These are phyloP conservation scores for Manduca sexta DNA, from an alignment of 1,140 invertebrate species.

Conservation along the genomic window DNA sequence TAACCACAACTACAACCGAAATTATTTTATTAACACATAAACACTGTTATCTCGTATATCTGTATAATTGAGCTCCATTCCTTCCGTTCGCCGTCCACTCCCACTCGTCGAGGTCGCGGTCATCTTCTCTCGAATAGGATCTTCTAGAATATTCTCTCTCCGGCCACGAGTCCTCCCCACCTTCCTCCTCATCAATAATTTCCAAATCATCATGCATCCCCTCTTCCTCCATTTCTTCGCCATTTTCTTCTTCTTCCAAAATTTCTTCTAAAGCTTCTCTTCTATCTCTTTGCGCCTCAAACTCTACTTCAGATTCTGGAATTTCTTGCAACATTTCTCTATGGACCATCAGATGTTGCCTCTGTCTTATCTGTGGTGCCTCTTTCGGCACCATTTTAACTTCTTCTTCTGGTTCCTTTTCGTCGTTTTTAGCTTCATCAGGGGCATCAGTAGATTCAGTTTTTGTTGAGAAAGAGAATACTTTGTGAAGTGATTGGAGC, in stretches of 20 bases:
- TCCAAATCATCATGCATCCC: constrained; percentile 48
- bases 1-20: neutral
- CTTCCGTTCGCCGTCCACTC: constrained; percentile 58
- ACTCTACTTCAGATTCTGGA: constrained; percentile 57
- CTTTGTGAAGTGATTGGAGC: constrained; percentile 79
- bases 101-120: constrained; percentile 64
- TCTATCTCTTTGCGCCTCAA: constrained; percentile 51
- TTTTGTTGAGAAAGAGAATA: constrained; percentile 42
- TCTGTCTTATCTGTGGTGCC: constrained; percentile 24
- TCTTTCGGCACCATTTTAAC: constrained; percentile 17
- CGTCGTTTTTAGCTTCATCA: constrained; percentile 20
- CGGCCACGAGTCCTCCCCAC: constrained; percentile 36
- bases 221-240: constrained; percentile 28
- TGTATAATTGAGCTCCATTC: constrained; percentile 52
- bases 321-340: constrained; percentile 63
- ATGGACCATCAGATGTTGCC: constrained; percentile 47
- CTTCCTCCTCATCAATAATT: constrained; percentile 45
- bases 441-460: constrained; percentile 5
- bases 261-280: constrained; percentile 59
- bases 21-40: constrained; percentile 16
- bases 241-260: constrained; percentile 67
- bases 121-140: constrained; percentile 34
- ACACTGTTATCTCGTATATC: constrained; percentile 49
- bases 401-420: constrained; percentile 13
- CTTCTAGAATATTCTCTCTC: constrained; percentile 35